Percentiles rank a stretch among this genome's conserved stretches.
These are phyloP conservation scores for Leptinotarsa rubiginosa DNA, from an alignment of 2,888 invertebrate genomes.

Conservation along the genomic window DNA sequence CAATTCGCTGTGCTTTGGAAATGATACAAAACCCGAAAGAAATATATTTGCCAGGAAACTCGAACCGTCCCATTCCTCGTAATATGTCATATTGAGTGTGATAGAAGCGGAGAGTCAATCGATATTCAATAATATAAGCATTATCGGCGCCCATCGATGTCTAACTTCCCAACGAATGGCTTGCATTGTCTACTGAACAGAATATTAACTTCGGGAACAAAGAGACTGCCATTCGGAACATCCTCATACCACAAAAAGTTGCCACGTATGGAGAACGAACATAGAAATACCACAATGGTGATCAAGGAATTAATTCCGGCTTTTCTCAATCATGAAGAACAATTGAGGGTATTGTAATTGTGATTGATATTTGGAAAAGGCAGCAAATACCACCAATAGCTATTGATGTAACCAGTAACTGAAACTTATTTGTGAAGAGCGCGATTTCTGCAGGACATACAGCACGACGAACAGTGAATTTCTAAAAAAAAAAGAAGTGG, in stretches of 20 bases:
- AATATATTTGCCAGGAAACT: neutral
- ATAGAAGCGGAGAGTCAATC: slow-evolving; percentile 17
- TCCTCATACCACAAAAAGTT: slow-evolving; percentile 10
- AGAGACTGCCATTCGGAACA: slow-evolving; percentile 5
- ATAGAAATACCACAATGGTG: slow-evolving; percentile 22
- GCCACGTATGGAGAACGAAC: slow-evolving; percentile 4
- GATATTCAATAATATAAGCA: slow-evolving; percentile 28
- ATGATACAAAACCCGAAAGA: neutral
- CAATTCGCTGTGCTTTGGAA: neutral
- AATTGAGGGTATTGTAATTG: neutral
- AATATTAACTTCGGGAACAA: slow-evolving; percentile 13
- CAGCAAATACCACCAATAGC: no score
- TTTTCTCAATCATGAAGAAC: neutral
- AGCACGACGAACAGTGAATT: no score
- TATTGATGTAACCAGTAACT: no score
- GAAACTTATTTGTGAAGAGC: no score
- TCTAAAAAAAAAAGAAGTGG: no score
- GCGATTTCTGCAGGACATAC: no score
- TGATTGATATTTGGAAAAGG: neutral
- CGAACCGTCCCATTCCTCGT: neutral
- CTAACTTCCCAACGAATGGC: slow-evolving; percentile 6
- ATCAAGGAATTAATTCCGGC: neutral
- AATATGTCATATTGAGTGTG: slow-evolving; percentile 14
- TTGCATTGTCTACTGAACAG: slow-evolving; percentile 7
- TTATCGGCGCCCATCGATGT: slow-evolving; percentile 12